These are phyloP conservation scores for Stegodyphus mimosarum DNA, from an alignment of 1,140 invertebrate species.

Conservation along the genomic window DNA sequence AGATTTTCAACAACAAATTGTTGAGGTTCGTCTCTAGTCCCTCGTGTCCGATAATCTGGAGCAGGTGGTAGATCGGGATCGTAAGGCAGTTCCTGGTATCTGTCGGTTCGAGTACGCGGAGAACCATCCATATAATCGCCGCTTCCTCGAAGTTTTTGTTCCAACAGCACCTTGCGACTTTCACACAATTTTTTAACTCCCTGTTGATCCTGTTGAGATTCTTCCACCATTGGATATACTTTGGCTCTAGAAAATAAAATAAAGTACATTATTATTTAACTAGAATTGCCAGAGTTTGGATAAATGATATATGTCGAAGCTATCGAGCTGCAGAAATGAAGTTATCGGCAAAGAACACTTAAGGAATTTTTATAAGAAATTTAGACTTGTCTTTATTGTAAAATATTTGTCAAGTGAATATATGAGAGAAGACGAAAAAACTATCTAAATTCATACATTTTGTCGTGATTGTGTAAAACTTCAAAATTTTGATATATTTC, in stretches of 20 bases:
- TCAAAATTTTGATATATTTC: no score
- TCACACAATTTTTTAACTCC: slow-evolving; percentile 79
- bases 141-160: slow-evolving; percentile 79
- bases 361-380: no score
- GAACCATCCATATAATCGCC: slow-evolving; percentile 45
- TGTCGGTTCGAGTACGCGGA: slow-evolving; percentile 18
- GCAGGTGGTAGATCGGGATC: slow-evolving; percentile 14
- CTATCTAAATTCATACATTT: no score
- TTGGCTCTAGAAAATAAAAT: slow-evolving; percentile 27
- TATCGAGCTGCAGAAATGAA: no score
- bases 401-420: no score
- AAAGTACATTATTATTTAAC: not conserved
- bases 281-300: no score
- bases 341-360: no score
- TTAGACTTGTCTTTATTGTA: no score
- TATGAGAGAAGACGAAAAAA: no score
- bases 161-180: slow-evolving; percentile 83
- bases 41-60: not conserved
- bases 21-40: not conserved
- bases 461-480: no score
- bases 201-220: slow-evolving; percentile 13
- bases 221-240: slow-evolving; percentile 42
- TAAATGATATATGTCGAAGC: no score
- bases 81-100: slow-evolving; percentile 26
- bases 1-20: slow-evolving; percentile 63